These are phyloP conservation scores for Pachydiplax longipennis DNA, from an alignment of 2,888 invertebrate genomes.

Conservation along the genomic window DNA sequence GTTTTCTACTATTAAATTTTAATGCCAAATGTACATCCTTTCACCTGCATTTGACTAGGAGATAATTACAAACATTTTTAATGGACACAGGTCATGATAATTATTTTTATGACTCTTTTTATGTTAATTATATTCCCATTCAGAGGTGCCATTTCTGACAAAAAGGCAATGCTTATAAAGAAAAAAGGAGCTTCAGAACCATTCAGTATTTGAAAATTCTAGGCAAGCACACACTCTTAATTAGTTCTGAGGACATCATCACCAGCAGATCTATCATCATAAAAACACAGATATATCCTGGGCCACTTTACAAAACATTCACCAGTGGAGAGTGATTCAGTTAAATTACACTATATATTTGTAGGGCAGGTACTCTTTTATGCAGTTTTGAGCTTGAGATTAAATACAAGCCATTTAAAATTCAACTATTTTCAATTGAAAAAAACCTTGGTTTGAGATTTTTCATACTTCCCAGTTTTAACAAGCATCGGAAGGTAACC, in stretches of 20 bases:
- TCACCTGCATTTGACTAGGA: slow-evolving; percentile 47
- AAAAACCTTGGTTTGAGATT: slow-evolving; percentile 10
- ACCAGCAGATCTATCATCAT: slow-evolving; percentile 32
- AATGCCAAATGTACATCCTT: slow-evolving; percentile 47
- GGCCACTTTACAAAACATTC: slow-evolving; percentile 32
- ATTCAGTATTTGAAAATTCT: slow-evolving; percentile 45
- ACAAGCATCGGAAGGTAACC: slow-evolving; percentile 14
- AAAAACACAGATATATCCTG: slow-evolving; percentile 42
- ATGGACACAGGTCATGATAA: slow-evolving; percentile 43
- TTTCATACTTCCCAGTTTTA: background rate
- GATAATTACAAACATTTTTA: slow-evolving; percentile 46
- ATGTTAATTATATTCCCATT: slow-evolving; percentile 30
- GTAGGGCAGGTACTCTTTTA: slow-evolving; percentile 44
- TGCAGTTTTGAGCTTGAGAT: slow-evolving; percentile 41
- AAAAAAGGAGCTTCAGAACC: slow-evolving; percentile 44
- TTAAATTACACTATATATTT: slow-evolving; percentile 20
- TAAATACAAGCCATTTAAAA: slow-evolving; percentile 1
- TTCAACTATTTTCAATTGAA: background rate
- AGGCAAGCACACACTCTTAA: slow-evolving; percentile 38
- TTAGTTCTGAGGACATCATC: slow-evolving; percentile 21
- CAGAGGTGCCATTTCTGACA: slow-evolving; percentile 41
- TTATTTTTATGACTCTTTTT: slow-evolving; percentile 32
- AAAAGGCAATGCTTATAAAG: slow-evolving; percentile 45
- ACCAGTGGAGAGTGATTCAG: slow-evolving; percentile 25
- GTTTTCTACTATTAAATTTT: slow-evolving; percentile 45